Evolutionary conservation across 2,113 vertebrate genomes (phyloP), one percentile per base, ranked within the genome.

Genomic region (Ciconia boyciana): DNA sequence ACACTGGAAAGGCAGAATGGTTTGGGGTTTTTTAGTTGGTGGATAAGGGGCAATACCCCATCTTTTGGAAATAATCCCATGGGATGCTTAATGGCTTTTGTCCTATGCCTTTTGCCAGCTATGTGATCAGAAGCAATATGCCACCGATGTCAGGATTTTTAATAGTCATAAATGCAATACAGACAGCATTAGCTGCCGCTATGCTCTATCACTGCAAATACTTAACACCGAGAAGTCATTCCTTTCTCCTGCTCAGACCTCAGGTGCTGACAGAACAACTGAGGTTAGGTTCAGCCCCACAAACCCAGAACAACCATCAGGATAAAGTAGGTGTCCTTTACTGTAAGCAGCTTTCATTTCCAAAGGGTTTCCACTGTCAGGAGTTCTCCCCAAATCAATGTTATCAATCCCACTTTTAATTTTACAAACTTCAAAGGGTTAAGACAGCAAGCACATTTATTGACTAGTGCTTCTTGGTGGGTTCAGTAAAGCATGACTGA

Each of bases 401-500:
- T 69, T 96, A 93, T 91, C 97, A 97, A 93, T 95, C 95, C 96
- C 92, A 77, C 93, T 89, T 88, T 92, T 94, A 94, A 95, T 93
- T 94, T 89, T 36, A 82, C 96, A 97, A 96, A 96, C 98, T 96
- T 96, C 98, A 98, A 98, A 98, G 98, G 97, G 98, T 98, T 98
- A 98, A 98, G 94, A 93, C 96, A 96, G 97, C 93, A 83, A 97
- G 96, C 83, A 3, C 97, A 75, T 96, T 97, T 98, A 98, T 98
- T 83, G 98, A 98, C 98, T 97, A 71, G 69, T 18, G 60, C 97
- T 98, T 96, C 97, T 97, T 97, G 97, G 97, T 60, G 76, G 96
- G 96, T 96, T 97, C 97, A 98, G 97, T 93, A 97, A 98, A 98
- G 97, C 97, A 94, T 98, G 97, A 98, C 98, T 98, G 98, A 98